phyloP scores from a whole-genome alignment of 2,797 vertebrate genomes.

The Alcedo atthis region DNA sequence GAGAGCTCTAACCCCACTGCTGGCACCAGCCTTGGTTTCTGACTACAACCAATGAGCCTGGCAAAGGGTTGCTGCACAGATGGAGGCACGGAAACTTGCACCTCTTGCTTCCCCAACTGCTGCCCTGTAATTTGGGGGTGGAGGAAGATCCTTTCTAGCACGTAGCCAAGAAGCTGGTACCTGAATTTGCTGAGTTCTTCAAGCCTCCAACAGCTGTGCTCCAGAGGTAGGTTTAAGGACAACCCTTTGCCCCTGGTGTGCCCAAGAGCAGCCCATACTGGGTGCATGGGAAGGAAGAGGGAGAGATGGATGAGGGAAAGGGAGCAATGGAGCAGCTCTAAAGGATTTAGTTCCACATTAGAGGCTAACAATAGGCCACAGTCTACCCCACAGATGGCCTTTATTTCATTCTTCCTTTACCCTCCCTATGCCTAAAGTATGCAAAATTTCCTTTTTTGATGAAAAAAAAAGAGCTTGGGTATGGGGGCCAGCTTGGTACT shows the following conservation, averaged over 20 bases:
- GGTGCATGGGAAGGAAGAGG: neutral
- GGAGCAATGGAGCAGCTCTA: neutral
- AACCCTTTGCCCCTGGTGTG: neutral
- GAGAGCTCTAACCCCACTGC: neutral
- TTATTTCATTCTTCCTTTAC: neutral
- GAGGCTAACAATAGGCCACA: neutral
- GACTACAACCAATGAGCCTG: neutral
- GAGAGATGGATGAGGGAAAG: neutral
- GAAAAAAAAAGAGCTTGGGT: neutral
- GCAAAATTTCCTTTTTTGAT: neutral
- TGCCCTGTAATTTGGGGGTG: accelerated
- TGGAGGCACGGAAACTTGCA: neutral
- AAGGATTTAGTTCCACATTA: neutral
- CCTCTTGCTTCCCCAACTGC: neutral
- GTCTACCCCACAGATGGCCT: neutral
- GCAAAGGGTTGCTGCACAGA: neutral
- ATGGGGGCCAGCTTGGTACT: neutral
- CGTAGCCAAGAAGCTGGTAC: neutral
- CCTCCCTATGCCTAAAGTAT: neutral
- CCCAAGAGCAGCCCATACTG: neutral
- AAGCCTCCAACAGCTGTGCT: neutral
- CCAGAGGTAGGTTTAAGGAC: neutral
- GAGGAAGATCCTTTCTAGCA: neutral
- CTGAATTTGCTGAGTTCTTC: neutral
- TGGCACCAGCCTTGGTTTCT: neutral